Conservation (phyloP, 1,140 invertebrate species). For the Euura lappo region DNA sequence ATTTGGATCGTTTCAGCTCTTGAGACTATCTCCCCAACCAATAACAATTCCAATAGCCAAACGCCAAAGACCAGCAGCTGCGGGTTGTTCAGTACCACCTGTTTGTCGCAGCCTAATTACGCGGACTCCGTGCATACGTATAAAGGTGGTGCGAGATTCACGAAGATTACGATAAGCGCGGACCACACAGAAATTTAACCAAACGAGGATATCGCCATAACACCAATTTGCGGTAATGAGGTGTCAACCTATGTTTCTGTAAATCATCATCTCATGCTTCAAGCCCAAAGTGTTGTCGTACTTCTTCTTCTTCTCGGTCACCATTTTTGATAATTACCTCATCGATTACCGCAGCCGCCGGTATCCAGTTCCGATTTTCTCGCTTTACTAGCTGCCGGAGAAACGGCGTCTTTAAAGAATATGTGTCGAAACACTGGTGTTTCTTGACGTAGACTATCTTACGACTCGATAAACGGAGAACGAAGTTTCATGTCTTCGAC, state of each 20-base stretch:
- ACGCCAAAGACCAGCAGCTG: slow-evolving; percentile 22
- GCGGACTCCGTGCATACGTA: not conserved
- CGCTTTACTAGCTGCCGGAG: too few relatives aligned
- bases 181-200: slow-evolving; percentile 29
- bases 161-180: slow-evolving; percentile 27
- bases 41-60: not conserved
- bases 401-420: too few relatives aligned
- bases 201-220: too few relatives aligned
- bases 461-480: not conserved
- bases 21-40: too few relatives aligned
- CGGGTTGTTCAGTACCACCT: slow-evolving; percentile 24
- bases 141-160: not conserved
- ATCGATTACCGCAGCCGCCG: too few relatives aligned
- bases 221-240: too few relatives aligned
- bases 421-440: not conserved
- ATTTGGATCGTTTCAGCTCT: not conserved
- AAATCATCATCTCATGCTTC: too few relatives aligned
- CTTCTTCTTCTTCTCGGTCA: too few relatives aligned
- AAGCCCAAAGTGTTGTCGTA: too few relatives aligned
- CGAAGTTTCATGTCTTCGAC: not conserved
- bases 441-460: not conserved
- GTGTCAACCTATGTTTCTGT: too few relatives aligned
- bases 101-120: slow-evolving; percentile 38
- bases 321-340: too few relatives aligned
- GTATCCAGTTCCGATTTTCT: too few relatives aligned